phyloP scores from a whole-genome alignment of 2,113 vertebrate genomes.

The Vidua chalybeata region DNA sequence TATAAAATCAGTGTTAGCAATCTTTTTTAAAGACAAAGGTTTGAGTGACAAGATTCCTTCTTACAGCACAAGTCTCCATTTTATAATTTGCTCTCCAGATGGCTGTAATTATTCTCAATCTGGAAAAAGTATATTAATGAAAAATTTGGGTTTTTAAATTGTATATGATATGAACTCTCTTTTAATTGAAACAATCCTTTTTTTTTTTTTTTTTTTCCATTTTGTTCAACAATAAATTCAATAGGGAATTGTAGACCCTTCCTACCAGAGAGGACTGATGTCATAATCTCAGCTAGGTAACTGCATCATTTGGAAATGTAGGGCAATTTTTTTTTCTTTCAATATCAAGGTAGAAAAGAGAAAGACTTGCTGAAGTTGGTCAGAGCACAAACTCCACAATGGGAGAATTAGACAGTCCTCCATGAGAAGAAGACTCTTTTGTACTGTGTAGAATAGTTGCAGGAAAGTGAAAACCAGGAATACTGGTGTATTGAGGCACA shows the following conservation, averaged over 20 bases:
- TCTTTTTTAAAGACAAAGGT: neutral
- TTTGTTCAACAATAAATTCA: neutral
- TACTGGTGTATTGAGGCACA: neutral
- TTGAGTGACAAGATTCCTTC: constrained; percentile 48
- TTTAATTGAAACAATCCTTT: neutral
- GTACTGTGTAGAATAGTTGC: neutral
- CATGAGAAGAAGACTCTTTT: neutral
- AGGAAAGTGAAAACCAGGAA: neutral
- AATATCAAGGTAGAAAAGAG: neutral
- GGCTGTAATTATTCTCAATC: constrained; percentile 37
- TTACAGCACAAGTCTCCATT: constrained; percentile 16
- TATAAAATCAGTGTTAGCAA: neutral
- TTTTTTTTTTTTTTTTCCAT: neutral
- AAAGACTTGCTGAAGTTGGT: neutral
- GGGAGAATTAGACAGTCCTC: neutral
- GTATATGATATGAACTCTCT: constrained; percentile 3
- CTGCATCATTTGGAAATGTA: neutral
- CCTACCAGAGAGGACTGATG: neutral
- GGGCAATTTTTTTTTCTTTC: neutral
- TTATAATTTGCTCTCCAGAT: constrained; percentile 50
- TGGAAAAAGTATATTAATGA: constrained; percentile 46
- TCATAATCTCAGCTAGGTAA: neutral
- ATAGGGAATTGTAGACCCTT: neutral
- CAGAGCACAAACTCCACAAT: neutral
- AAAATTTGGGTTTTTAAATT: neutral